Evolutionary conservation across 2,113 vertebrate genomes (phyloP).

Genomic region (Rhinichthys klamathensis): DNA sequence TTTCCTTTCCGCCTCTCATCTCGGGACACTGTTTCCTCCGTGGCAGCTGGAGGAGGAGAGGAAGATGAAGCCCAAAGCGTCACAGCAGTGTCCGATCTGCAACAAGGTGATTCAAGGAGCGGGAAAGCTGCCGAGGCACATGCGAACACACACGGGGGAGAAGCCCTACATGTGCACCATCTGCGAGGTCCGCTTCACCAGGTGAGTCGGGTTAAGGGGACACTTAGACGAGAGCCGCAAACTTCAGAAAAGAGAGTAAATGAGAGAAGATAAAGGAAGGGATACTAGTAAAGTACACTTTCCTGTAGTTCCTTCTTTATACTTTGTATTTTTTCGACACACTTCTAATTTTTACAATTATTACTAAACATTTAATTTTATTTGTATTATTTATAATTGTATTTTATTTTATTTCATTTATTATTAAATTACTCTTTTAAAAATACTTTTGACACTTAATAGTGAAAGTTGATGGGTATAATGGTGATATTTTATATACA

Average conservation of each 20-base stretch:
- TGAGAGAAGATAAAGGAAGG: neutral
- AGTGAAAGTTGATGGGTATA: neutral
- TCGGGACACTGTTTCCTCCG: constrained; percentile 89
- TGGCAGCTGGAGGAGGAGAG: constrained; percentile 97
- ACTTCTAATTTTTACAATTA: neutral
- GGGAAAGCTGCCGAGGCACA: constrained; percentile 95
- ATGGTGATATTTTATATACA: neutral
- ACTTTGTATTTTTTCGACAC: neutral
- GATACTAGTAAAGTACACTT: neutral
- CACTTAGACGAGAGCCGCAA: neutral
- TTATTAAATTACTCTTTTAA: neutral
- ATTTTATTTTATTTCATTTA: neutral
- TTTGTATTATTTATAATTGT: neutral
- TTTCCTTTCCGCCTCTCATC: constrained; percentile 90
- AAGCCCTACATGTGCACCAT: constrained; percentile 99
- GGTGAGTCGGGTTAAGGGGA: constrained; percentile 75
- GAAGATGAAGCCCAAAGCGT: constrained; percentile 97
- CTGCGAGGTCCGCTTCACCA: constrained; percentile 98
- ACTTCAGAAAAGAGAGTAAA: neutral
- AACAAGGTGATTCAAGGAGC: constrained; percentile 99
- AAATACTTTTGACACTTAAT: neutral
- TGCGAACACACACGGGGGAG: constrained; percentile 97
- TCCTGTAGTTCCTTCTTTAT: too few relatives aligned
- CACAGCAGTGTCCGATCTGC: constrained; percentile 97
- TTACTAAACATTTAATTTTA: neutral